A percentile compares a stretch with the other conserved stretches of the same genome.
Conservation (phyloP, 2,888 invertebrate species). For the Leucozona laternaria region DNA sequence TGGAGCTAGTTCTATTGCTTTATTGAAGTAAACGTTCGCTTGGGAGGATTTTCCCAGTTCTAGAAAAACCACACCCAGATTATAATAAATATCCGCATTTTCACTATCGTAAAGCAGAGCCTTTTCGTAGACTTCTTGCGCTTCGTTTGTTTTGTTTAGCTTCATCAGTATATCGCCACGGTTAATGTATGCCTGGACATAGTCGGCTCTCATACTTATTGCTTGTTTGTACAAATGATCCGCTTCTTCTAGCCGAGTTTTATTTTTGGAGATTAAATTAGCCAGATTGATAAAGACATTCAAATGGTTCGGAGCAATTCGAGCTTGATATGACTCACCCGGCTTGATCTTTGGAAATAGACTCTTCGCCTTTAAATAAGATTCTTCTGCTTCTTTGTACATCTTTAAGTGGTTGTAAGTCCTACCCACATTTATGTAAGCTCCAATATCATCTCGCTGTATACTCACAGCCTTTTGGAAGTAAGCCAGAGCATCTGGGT, state of each 20-base stretch:
- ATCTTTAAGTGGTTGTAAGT: constrained; percentile 96
- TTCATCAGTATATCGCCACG: constrained; percentile 98
- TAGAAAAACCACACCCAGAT: constrained; percentile 95
- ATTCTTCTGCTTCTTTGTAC: constrained; percentile 95
- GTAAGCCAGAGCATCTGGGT: constrained; percentile 92
- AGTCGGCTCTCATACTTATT: constrained; percentile 98
- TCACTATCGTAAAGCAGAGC: constrained; percentile 96
- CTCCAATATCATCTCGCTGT: constrained; percentile 97
- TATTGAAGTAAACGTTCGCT: constrained; percentile 95
- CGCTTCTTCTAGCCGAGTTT: constrained; percentile 95
- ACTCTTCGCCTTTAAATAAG: constrained; percentile 95
- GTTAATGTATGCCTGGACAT: constrained; percentile 95
- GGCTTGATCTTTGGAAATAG: constrained; percentile 95
- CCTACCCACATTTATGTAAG: constrained; percentile 98
- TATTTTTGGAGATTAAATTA: constrained; percentile 96
- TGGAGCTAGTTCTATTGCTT: constrained; percentile 95
- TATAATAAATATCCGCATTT: constrained; percentile 97
- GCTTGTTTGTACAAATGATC: constrained; percentile 97
- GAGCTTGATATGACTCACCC: constrained; percentile 96
- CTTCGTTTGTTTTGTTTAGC: constrained; percentile 96
- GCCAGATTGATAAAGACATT: constrained; percentile 98
- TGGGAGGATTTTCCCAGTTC: constrained; percentile 96
- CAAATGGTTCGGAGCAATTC: constrained; percentile 97
- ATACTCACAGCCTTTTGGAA: constrained; percentile 96
- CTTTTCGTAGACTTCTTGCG: constrained; percentile 96